These are phyloP conservation scores for Falcunculus frontatus DNA, from an alignment of 2,113 vertebrate species.

Conservation along the genomic window DNA sequence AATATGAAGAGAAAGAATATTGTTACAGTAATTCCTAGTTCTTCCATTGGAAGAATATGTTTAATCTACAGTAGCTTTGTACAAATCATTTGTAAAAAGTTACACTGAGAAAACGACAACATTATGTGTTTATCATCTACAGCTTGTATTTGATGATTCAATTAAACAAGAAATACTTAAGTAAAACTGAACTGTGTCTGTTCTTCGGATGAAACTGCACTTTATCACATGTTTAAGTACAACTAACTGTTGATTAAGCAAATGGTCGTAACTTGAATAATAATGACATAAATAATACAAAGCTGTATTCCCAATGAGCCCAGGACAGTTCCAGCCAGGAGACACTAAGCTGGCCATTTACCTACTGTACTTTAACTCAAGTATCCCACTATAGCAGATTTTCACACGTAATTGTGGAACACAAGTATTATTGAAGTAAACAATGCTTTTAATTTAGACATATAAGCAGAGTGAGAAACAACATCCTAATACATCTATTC, in stretches of 20 bases:
- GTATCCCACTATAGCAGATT: background rate
- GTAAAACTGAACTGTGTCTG: background rate
- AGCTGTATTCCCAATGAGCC: background rate
- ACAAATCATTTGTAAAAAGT: background rate
- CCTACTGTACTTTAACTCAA: background rate
- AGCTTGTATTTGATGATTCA: background rate
- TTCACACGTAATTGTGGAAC: background rate
- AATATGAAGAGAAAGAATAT: background rate
- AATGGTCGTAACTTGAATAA: slow-evolving; percentile 40
- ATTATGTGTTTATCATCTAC: background rate
- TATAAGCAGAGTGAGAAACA: background rate
- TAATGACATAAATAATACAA: background rate
- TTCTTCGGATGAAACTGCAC: background rate
- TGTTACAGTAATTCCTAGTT: background rate
- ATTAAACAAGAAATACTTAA: background rate
- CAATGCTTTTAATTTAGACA: background rate
- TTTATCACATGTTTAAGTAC: background rate
- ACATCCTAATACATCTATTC: background rate
- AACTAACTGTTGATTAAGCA: slow-evolving; percentile 12
- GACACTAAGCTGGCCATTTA: background rate
- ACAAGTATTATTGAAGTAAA: background rate
- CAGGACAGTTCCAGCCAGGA: background rate
- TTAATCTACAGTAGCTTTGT: background rate
- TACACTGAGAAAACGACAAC: background rate
- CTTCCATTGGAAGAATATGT: background rate